These are phyloP conservation scores for Xiphydria camelus DNA, from an alignment of 2,888 invertebrate genomes.

Conservation along the genomic window DNA sequence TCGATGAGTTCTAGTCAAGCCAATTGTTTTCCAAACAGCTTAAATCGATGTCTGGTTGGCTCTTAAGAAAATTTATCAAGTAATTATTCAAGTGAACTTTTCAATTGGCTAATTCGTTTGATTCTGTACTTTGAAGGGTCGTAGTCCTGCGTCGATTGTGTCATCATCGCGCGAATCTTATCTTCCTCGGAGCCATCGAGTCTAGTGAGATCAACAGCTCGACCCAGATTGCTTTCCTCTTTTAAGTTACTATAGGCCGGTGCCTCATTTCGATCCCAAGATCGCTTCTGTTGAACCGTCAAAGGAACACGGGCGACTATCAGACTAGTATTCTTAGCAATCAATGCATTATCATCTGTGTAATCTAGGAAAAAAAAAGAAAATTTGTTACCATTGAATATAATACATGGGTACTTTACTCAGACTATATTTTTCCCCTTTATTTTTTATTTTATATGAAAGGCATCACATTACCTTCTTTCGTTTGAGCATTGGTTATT, in stretches of 20 bases:
- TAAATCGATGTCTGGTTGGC: not conserved
- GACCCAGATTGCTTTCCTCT: conserved; percentile 56
- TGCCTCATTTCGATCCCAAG: conserved; percentile 67
- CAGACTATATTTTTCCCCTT: not conserved
- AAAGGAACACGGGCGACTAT: conserved; percentile 92
- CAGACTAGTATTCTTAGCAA: conserved; percentile 96
- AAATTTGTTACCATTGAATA: conserved; percentile 7
- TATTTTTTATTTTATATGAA: conserved; percentile 5
- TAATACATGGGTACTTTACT: too few relatives aligned
- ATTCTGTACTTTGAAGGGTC: conserved; percentile 97
- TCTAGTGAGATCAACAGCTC: conserved; percentile 81
- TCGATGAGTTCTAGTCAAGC: not conserved
- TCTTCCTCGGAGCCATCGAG: conserved; percentile 96
- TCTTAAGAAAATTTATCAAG: not conserved
- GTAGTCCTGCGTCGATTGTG: conserved; percentile 95
- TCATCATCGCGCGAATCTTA: conserved; percentile 97
- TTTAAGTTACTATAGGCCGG: conserved; percentile 45
- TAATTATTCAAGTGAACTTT: not conserved
- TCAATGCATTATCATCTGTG: conserved; percentile 84
- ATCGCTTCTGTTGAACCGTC: conserved; percentile 75
- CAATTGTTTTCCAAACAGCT: not conserved
- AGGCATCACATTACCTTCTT: conserved; percentile 74
- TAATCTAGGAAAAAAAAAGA: conserved; percentile 79
- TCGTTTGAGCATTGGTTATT: conserved; percentile 95
- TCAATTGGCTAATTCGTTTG: conserved; percentile 21